Percentiles rank a stretch among this genome's conserved stretches.
phyloP scores from a whole-genome alignment of 2,113 vertebrate species.

The Archilochus colubris region DNA sequence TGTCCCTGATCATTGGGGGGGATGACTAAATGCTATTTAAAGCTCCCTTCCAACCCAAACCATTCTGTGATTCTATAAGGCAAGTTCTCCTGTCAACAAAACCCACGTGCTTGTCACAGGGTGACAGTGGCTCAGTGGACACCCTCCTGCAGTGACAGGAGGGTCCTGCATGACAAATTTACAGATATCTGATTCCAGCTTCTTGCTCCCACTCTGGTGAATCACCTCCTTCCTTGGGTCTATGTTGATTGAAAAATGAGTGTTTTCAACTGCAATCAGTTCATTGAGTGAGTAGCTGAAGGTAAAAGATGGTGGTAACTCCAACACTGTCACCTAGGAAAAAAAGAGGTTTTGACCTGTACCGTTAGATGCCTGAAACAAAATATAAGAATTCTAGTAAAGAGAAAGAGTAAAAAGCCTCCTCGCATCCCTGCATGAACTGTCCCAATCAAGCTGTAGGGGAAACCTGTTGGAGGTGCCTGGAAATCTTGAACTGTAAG shows the following conservation, averaged over 20 bases:
- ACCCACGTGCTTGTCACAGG: too few relatives aligned
- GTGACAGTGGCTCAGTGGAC: rapidly evolving
- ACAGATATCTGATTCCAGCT: background rate
- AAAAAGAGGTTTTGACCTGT: background rate
- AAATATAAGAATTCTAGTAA: background rate
- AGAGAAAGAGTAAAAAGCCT: background rate
- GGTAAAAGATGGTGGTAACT: background rate
- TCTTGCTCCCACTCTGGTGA: background rate
- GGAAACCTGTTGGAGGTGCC: background rate
- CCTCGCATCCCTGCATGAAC: background rate
- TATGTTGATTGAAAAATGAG: background rate
- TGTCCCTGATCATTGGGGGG: too few relatives aligned
- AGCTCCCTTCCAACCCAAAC: background rate
- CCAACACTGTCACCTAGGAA: background rate
- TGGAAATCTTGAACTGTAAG: background rate
- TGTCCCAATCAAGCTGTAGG: background rate
- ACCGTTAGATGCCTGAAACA: background rate
- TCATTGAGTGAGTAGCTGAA: background rate
- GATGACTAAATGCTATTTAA: background rate
- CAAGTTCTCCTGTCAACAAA: background rate
- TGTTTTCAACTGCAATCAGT: background rate
- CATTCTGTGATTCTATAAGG: background rate
- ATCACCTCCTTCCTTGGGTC: background rate
- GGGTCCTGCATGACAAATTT: background rate
- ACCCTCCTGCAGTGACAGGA: background rate